Evolutionary conservation across 2,113 vertebrate genomes (phyloP), one percentile per base, ranked within the genome.

Genomic region (Acanthisitta chloris): DNA sequence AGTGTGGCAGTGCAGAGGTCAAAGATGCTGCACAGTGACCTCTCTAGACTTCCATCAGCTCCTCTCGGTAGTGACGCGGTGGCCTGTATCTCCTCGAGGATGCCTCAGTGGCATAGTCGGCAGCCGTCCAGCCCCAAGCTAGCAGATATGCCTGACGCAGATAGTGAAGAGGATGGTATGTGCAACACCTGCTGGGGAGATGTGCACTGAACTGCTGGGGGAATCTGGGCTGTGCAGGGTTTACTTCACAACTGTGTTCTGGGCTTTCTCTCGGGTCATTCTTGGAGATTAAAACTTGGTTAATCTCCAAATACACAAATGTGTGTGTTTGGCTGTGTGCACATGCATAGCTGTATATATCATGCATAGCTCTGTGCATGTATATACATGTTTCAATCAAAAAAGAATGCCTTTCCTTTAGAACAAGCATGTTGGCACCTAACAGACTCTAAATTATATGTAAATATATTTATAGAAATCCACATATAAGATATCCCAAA

Each of bases 1-100:
- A 99, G 98, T 88, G 99, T 99, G 98, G 99, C 99, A 78, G 97
- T 99, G 97, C 99, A 99, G 98, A 99, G 99, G 98, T 99, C 99
- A 97, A 99, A 99, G 97, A 98, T 99, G 98, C 97, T 99, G 98
- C 98, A 98, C 66, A 96, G 96, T 97, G 91, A 97, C 98, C 97
- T 98, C 92, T 96, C 97, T 97, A 98, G 97, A 97, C 97, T 96
- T 73, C 92, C 97, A 65, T 51, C 97, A 89, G 94, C 98, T 67
- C 64, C 98, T 98, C 42, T 98, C 85, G 61, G 90, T 96, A 96
- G 97, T 45, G 97, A 92, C 77, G 84, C 97, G 8, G 93, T 96
- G 78, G 86, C 98, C 94, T 97, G 97, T 96, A 96, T 98, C 15
- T 98, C 99, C 82, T 97, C 98, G 66, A 99, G 98, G 98, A 98